Evolutionary conservation across 2,888 invertebrate species (phyloP).

Genomic region (Ormyrus nitidulus): DNA sequence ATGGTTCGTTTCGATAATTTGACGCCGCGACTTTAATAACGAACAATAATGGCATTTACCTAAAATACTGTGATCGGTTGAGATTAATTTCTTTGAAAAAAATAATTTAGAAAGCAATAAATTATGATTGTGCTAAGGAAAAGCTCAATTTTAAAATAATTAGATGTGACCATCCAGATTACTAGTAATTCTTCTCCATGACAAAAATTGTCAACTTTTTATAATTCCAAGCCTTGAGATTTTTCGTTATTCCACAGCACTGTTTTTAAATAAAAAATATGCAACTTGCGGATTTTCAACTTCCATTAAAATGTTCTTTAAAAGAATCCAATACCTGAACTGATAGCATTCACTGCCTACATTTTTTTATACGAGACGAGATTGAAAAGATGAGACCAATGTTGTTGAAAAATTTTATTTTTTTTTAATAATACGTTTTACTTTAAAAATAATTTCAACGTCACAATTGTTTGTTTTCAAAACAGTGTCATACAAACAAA

Average conservation of each 20-base stretch:
- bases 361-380: constrained; percentile 18
- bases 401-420: neutral
- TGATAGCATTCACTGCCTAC: constrained; percentile 38
- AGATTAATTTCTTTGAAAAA: constrained; percentile 1
- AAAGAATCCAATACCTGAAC: constrained; percentile 1
- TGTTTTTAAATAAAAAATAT: neutral
- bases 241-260: neutral
- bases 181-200: too few relatives aligned
- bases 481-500: too few relatives aligned
- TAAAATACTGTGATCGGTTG: constrained; percentile 32
- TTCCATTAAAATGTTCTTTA: neutral
- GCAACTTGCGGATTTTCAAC: too few relatives aligned
- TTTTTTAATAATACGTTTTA: neutral
- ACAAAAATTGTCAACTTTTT: too few relatives aligned
- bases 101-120: constrained; percentile 40
- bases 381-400: constrained; percentile 12
- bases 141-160: constrained; percentile 35
- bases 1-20: constrained; percentile 23
- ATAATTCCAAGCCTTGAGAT: neutral
- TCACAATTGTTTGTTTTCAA: too few relatives aligned
- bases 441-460: neutral
- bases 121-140: neutral
- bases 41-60: constrained; percentile 21
- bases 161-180: neutral
- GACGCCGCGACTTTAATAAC: neutral